Percentiles rank a stretch among this genome's conserved stretches.
Conservation (phyloP, 2,797 vertebrate species). For the Tragelaphus oryx region DNA sequence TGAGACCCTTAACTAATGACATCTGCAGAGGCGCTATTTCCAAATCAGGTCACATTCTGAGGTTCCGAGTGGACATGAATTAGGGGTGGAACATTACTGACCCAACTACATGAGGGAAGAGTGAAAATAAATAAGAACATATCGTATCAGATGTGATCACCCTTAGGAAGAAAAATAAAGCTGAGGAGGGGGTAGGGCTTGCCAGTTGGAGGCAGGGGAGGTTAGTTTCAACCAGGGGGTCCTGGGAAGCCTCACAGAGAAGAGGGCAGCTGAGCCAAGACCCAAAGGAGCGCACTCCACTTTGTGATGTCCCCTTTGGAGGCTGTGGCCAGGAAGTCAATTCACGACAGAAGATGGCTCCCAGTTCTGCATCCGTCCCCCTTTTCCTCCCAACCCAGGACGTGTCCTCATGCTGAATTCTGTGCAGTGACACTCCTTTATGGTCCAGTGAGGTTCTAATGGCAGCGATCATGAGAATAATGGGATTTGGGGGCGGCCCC, state of each 20-base stretch:
- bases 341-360: neutral
- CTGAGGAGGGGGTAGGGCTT: neutral
- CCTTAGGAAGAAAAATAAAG: neutral
- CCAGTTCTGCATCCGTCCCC: fast-evolving
- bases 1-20: neutral
- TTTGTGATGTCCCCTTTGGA: neutral
- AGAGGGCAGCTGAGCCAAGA: neutral
- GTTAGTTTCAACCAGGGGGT: neutral
- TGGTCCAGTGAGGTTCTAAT: constrained; percentile 36
- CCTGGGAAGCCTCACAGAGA: neutral
- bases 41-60: neutral
- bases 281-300: neutral
- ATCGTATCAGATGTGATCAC: neutral
- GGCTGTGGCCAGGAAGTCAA: neutral
- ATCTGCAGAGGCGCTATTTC: neutral
- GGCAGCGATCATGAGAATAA: constrained; percentile 23
- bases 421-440: neutral
- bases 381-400: neutral
- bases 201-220: neutral
- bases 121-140: neutral
- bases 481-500: neutral
- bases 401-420: neutral
- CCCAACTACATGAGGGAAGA: neutral
- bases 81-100: neutral
- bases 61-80: neutral